Evolutionary conservation across 2,113 vertebrate species (phyloP), one percentile per base, ranked within the genome.

Genomic region (Brachyistius frenatus): DNA sequence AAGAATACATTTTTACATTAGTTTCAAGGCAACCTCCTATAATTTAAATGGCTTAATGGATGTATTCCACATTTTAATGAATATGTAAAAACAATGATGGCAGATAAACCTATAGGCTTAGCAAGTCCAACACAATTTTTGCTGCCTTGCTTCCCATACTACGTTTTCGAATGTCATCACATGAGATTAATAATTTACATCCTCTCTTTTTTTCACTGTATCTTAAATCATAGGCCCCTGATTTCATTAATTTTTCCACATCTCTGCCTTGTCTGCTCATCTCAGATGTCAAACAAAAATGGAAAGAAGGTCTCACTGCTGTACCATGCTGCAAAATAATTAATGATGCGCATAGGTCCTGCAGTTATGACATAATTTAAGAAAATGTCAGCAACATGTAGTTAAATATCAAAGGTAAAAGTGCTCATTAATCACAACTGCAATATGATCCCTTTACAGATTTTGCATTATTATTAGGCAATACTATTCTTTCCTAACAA

Each of bases 221-320:
- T 23, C 16, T 6, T n/a, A 50, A 2, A 50, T 54, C 13, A 44
- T 1, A 41, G 6, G 10, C 10, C 41, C 41, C 41, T 11, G 41
- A 11, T 52, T 52, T 52, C 14, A 32, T 56, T 36, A 2, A 15
- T 46, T 14, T 72, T 44, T 66, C 35, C 36, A 41, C 23, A 39
- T 46, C 44, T 49, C 9, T 31, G 36, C 56, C 62, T 66, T 36
- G 23, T 37, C 36, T 36, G 32, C 7, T 53, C 31, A 14, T 73
- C 68, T 37, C 39, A 62, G 31, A 63, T 54, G 64, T 67, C 46
- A 53, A 76, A 35, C 47, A 54, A 44, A 54, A 37, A 68, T 62
- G 37, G 13, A 68, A 44, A 53, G 4, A 16, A 46, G 4, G 13
- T 32, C 23, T 55, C n/a, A 32, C 23, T 39, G 7, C 11, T 65